Percentiles rank a stretch among this genome's conserved stretches.
These are phyloP conservation scores for Psilopsiagon aymara DNA, from an alignment of 2,113 vertebrate species.

Conservation along the genomic window DNA sequence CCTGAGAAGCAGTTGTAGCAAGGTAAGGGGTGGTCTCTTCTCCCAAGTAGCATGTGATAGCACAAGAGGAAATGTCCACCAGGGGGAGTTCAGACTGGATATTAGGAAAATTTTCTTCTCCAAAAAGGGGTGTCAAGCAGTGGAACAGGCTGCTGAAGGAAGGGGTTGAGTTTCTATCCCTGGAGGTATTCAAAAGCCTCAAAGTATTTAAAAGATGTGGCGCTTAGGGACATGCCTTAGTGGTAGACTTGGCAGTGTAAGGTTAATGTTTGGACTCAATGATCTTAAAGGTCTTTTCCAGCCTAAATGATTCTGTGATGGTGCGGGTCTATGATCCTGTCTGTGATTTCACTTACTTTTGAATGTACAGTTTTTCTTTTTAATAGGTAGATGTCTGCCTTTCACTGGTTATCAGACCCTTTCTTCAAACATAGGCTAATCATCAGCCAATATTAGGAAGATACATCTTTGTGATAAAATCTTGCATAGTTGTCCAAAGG, in stretches of 20 bases:
- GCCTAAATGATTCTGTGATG: background rate
- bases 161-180: background rate
- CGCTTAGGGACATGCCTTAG: background rate
- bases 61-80: background rate
- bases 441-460: background rate
- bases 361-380: background rate
- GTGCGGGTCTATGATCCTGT: background rate
- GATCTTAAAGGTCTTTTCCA: background rate
- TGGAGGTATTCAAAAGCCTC: background rate
- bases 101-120: background rate
- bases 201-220: background rate
- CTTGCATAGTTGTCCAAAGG: background rate
- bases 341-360: background rate
- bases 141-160: background rate
- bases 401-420: background rate
- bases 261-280: background rate
- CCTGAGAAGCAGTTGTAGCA: background rate
- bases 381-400: conserved; percentile 24
- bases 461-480: background rate
- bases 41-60: background rate
- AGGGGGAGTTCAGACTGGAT: background rate
- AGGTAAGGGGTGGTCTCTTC: background rate
- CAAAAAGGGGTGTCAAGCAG: background rate
- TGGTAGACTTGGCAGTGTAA: background rate
- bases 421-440: background rate